These are phyloP conservation scores for Rana temporaria DNA, from an alignment of 2,113 vertebrate genomes.

Conservation along the genomic window DNA sequence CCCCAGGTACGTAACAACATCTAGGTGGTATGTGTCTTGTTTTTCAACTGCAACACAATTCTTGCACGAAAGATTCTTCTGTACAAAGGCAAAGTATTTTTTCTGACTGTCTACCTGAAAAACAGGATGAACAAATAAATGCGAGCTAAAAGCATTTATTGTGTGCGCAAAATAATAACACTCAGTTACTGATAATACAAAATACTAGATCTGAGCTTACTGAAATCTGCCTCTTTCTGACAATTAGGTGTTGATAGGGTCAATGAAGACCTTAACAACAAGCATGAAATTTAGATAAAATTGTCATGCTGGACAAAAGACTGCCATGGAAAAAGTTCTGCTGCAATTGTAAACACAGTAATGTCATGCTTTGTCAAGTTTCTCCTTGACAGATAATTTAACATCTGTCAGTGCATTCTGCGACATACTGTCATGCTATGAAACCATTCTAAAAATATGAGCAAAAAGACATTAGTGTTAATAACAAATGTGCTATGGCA, in stretches of 20 bases:
- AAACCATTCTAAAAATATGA: background rate
- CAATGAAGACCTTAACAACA: background rate
- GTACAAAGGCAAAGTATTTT: no score
- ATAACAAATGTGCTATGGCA: background rate
- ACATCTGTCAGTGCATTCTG: slow-evolving; percentile 33
- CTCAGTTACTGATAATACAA: no score
- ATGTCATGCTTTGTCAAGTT: background rate
- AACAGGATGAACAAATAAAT: no score
- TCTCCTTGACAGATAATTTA: slow-evolving; percentile 12
- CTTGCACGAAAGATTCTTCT: no score
- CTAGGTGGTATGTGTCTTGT: no score
- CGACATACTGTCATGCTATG: background rate
- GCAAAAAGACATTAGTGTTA: background rate
- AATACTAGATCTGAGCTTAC: no score
- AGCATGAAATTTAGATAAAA: background rate
- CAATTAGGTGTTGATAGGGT: background rate
- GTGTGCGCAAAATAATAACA: no score
- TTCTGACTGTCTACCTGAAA: no score
- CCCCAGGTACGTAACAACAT: no score
- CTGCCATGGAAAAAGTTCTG: background rate
- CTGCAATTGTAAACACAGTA: background rate
- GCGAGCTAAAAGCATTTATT: no score
- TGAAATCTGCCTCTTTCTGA: background rate
- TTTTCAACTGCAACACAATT: no score
- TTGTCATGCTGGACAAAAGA: background rate